phyloP scores from a whole-genome alignment of 2,797 vertebrate species.

The Pagetopsis macropterus region DNA sequence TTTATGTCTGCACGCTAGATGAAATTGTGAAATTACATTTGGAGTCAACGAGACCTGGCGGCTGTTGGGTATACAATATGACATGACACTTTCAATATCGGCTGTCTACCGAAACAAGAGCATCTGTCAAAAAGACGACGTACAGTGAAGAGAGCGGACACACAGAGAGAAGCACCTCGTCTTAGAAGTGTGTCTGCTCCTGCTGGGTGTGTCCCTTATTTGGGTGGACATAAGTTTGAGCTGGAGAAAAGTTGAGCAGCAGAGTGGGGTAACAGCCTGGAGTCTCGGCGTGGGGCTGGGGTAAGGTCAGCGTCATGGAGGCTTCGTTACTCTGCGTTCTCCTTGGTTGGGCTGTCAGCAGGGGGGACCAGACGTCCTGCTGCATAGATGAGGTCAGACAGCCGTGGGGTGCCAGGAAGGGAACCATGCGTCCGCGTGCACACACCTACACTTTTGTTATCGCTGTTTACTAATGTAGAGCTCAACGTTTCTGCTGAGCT shows the following conservation, averaged over 20 bases:
- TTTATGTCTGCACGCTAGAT: constrained; percentile 54
- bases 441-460: constrained; percentile 21
- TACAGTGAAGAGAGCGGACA: constrained; percentile 35
- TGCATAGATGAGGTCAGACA: constrained; percentile 81
- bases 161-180: constrained; percentile 21
- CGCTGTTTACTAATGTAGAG: constrained; percentile 61
- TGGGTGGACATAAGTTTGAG: constrained; percentile 57
- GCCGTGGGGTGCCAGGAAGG: constrained; percentile 74
- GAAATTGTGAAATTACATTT: constrained; percentile 60
- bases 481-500: constrained; percentile 50
- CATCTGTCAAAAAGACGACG: constrained; percentile 64
- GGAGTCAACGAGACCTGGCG: constrained; percentile 57
- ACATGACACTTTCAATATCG: constrained; percentile 64
- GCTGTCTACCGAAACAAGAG: constrained; percentile 57
- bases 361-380: constrained; percentile 69
- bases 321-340: constrained; percentile 65
- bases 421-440: constrained; percentile 47
- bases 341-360: constrained; percentile 71
- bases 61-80: constrained; percentile 53
- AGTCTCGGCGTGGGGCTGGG: constrained; percentile 55
- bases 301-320: constrained; percentile 69
- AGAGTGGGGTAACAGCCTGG: constrained; percentile 64
- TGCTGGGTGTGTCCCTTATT: constrained; percentile 21
- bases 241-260: constrained; percentile 62
- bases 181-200: constrained; percentile 44